Conservation (phyloP, 2,797 vertebrate species). For the Lutjanus argentimaculatus region DNA sequence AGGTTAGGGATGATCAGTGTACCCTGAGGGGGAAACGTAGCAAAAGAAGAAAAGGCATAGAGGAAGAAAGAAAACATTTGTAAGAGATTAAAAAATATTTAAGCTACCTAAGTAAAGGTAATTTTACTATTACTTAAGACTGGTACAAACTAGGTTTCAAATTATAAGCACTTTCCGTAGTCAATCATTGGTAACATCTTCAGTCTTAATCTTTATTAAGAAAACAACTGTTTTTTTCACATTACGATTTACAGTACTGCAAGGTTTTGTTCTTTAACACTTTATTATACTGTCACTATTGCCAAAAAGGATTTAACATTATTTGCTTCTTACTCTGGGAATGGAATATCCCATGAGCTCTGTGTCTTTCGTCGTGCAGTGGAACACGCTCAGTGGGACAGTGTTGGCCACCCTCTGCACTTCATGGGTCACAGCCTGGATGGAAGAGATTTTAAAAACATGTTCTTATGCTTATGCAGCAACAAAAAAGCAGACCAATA, state of each 20-base stretch:
- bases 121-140: neutral
- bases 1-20: slow-evolving; percentile 83
- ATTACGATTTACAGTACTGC: neutral
- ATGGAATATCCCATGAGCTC: slow-evolving; percentile 86
- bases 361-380: slow-evolving; percentile 82
- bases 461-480: neutral
- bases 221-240: too few species aligned
- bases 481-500: neutral
- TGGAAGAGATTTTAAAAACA: slow-evolving; percentile 16
- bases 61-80: neutral
- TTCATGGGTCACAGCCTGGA: slow-evolving; percentile 86
- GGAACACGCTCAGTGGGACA: slow-evolving; percentile 82
- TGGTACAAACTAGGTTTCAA: neutral
- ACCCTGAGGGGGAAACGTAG: slow-evolving; percentile 64
- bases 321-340: slow-evolving; percentile 77
- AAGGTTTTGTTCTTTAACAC: neutral
- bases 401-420: slow-evolving; percentile 82
- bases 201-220: too few species aligned
- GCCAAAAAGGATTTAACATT: neutral
- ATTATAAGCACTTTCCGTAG: too few species aligned
- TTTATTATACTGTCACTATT: neutral
- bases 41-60: neutral
- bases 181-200: too few species aligned
- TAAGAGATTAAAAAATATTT: neutral
- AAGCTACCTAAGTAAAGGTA: neutral